Base-by-base conservation (phyloP, 2,113 vertebrate genomes). In the Lynx canadensis region DNA sequence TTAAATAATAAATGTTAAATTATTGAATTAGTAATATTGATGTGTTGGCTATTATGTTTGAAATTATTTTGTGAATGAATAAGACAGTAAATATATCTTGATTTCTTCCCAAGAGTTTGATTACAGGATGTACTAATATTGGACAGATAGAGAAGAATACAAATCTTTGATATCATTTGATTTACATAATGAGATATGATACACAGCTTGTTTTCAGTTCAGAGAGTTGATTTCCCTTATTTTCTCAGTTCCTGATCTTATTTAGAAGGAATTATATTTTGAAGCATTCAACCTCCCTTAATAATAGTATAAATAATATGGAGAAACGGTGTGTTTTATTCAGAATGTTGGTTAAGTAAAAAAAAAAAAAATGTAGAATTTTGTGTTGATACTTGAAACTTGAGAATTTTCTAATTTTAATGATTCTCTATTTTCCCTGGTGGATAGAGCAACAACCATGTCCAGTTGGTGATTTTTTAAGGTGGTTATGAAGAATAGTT, bases 341-440 rank as follows among this genome's bases (percentile, higher is more conserved):
- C 33, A 91, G 76, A 94, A 66, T 57, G 29, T 82, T 83, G 91
- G 27, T 86, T 91, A 85, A 78, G 38, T 48, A 86, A 78, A 14
- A 89, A 45, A 45, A 41, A 38, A 45, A 96, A 84, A 66, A 85
- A 38, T 71, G 3, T 50, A 83, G 50, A 85, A 69, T 50, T 29
- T 86, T 95, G 41, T 82, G 41, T 38, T 91, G 48, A 41, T 21
- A 65, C 78, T 69, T 95, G 78, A 87, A 87, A 71, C 41, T 71
- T 85, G 23, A 95, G 23, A 50, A 89, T 92, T 95, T 81, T 84
- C 71, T 94, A 73, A 73, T 31, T 79, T 94, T 45, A 73, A n/a
- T 83, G 36, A 73, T 89, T 89, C 6, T 80, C 15, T 89, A 16
- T 68, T 89, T 89, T 92, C 29, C n/a, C 4, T 9, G 29, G 27